Conservation (phyloP, 35 echinoderm and acorn worm genomes). For the Amphiura filiformis region DNA sequence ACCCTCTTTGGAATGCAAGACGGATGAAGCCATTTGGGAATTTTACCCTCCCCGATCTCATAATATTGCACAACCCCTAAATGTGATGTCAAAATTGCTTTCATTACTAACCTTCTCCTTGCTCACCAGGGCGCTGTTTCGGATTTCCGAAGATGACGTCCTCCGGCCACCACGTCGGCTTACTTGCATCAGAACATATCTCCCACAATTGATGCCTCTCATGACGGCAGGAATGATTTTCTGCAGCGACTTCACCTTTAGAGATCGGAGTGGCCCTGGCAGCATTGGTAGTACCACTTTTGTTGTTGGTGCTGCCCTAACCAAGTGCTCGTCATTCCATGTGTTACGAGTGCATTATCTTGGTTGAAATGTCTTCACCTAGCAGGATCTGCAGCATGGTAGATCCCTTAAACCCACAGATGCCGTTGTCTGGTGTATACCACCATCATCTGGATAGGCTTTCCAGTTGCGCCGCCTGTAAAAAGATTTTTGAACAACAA, state of each 20-base stretch:
- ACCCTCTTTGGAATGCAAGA: too few species aligned
- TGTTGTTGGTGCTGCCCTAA: neutral
- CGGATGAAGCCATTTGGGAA: too few species aligned
- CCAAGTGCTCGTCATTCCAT: neutral
- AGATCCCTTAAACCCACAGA: neutral
- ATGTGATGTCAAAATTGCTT: too few species aligned
- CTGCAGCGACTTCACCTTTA: neutral
- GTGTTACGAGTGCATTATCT: neutral
- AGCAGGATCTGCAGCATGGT: neutral
- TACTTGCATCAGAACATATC: too few species aligned
- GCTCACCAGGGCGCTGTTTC: neutral
- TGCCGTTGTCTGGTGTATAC: neutral
- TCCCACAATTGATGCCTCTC: neutral
- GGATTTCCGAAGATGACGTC: neutral
- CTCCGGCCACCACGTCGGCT: neutral
- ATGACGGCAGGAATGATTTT: neutral
- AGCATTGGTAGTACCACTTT: neutral
- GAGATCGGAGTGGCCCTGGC: neutral
- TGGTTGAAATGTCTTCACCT: neutral
- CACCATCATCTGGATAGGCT: neutral
- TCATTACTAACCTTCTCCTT: neutral
- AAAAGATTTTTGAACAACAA: too few species aligned
- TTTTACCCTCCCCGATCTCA: too few species aligned
- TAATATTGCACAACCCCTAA: too few species aligned
- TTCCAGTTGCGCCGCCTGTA: neutral